These are phyloP conservation scores for Trachelus tabidus DNA, from an alignment of 2,888 invertebrate genomes.

Conservation along the genomic window DNA sequence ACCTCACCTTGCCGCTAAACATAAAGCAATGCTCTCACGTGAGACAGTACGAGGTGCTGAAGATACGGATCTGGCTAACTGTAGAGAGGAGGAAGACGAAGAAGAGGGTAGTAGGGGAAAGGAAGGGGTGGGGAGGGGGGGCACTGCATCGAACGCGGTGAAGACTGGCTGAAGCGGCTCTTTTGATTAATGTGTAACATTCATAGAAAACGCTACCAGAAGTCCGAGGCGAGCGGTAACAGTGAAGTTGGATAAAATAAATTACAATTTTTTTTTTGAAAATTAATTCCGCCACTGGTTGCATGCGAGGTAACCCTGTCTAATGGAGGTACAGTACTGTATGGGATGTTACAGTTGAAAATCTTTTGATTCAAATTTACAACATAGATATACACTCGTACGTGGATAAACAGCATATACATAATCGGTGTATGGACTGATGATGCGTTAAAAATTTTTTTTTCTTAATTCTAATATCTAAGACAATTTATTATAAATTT, in stretches of 20 bases:
- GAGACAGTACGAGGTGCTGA: slow-evolving; percentile 49
- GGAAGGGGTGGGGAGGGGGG: slow-evolving; percentile 32
- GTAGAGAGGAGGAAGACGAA: slow-evolving; percentile 3
- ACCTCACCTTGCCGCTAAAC: slow-evolving; percentile 60
- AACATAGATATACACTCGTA: no score
- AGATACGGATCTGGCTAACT: slow-evolving; percentile 42
- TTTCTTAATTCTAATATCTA: no score
- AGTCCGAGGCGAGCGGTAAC: background rate
- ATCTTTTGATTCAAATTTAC: no score
- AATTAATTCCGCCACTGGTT: no score
- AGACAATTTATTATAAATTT: no score
- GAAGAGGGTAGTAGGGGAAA: slow-evolving; percentile 6
- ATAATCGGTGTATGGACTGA: no score
- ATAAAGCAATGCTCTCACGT: slow-evolving; percentile 58
- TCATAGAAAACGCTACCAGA: background rate
- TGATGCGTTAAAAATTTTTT: no score
- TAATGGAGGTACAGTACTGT: no score
- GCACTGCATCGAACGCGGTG: slow-evolving; percentile 34
- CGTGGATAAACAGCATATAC: no score
- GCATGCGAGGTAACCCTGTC: no score
- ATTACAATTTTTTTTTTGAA: no score
- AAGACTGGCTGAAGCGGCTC: slow-evolving; percentile 24
- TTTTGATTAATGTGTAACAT: slow-evolving; percentile 30
- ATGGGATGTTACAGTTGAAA: no score
- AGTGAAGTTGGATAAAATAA: background rate